Evolutionary conservation across 1,140 invertebrate species (phyloP), one percentile per base, ranked within the genome.

Genomic region (Macrosteles quadrilineatus): DNA sequence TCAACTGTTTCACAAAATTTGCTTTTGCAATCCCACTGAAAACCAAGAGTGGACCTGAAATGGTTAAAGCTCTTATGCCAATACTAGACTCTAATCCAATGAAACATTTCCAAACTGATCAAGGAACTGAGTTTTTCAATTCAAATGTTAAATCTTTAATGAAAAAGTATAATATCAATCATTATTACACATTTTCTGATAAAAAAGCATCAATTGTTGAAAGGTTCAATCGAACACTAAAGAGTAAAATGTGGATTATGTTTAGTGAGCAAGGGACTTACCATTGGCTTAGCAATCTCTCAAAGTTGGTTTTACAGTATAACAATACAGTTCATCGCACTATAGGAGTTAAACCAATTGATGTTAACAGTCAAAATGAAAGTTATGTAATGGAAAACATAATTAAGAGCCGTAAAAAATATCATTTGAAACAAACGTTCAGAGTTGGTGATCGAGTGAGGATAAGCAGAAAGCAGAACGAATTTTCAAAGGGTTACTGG

Each of bases 131-230:
- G 76, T 83, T 83, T 74, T 78, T 76, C 64, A 82, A 80, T 72
- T 47, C 63, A 63, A 55, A 25, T 23, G 77, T 81, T 71, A 53
- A 78, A 68, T 43, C 57, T 27, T 63, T 79, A 40, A 73, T 82
- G 72, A 74, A 78, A 71, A 71, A 77, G 70, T 73, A 78, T 71
- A 73, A 75, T 12, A 80, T 84, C 40, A 78, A 82, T 72, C 75
- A 82, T 69, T 83, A 81, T 74, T 80, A 76, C 11, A 81, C 80
- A 23, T 80, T 76, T 75, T 78, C 74, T 67, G 73, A 73, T 36
- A 77, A 78, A 47, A 86, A 85, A 77, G 81, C 80, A n/a, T 75
- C 78, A n/a, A 77, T 83, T 65, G 77, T 79, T 43, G 83, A 84
- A 76, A 57, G 82, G 67, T 81, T 83, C 65, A 82, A 82, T 74